Conservation (phyloP, 2,888 invertebrate species). For the Stomorhina lunata region DNA sequence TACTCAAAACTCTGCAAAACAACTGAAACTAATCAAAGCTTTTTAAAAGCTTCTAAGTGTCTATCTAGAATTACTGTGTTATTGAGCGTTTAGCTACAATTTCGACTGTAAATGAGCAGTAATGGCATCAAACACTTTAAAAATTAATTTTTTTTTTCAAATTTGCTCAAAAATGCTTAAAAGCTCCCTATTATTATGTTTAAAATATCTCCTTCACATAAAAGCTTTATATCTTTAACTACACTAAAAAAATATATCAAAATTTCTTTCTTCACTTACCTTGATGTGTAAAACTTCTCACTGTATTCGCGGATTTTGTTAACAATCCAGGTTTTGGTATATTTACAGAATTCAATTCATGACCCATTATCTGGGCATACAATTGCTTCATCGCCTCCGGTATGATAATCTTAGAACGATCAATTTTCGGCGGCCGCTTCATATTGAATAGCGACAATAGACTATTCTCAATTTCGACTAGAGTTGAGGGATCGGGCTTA, state of each 20-base stretch:
- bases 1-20: no score
- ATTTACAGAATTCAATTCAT: conserved; percentile 83
- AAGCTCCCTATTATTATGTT: no score
- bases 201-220: no score
- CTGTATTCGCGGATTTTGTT: conserved; percentile 90
- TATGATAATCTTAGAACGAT: conserved; percentile 81
- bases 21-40: no score
- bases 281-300: conserved; percentile 90
- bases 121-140: no score
- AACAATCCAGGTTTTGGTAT: conserved; percentile 85
- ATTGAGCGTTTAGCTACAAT: no score
- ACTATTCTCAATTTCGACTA: conserved; percentile 80
- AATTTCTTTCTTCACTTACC: conserved; percentile 84
- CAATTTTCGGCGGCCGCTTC: conserved; percentile 80
- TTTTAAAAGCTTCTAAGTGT: no score
- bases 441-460: conserved; percentile 79
- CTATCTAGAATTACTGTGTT: no score
- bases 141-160: no score
- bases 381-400: conserved; percentile 91
- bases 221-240: no score
- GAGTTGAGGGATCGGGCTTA: conserved; percentile 79
- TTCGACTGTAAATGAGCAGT: no score
- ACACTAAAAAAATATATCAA: conserved; percentile 62
- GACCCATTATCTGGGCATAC: conserved; percentile 85
- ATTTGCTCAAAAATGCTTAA: no score